Conservation (phyloP, 2,113 vertebrate genomes). For the Lutjanus erythropterus region DNA sequence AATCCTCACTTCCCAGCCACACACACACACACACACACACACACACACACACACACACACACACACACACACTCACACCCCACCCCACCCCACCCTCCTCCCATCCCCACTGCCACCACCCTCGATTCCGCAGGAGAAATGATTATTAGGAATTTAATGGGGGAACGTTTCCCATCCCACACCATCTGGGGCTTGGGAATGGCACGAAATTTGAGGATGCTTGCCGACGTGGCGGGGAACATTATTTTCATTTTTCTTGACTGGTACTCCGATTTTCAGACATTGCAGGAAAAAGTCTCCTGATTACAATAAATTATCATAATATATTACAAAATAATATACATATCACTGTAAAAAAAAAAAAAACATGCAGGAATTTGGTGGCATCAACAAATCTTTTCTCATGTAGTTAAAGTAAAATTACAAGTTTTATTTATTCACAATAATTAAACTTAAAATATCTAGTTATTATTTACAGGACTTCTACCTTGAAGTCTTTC, state of each 20-base stretch:
- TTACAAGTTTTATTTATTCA: no score
- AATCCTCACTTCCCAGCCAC: constrained; percentile 82
- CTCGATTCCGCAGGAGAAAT: constrained; percentile 95
- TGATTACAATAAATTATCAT: constrained; percentile 64
- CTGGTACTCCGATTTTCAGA: constrained; percentile 69
- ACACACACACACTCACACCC: constrained; percentile 60
- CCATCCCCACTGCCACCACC: constrained; percentile 85
- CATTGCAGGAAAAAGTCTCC: constrained; percentile 40
- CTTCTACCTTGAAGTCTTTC: no score
- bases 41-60: no score
- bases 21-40: constrained; percentile 79
- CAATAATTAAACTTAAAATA: no score
- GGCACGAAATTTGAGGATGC: constrained; percentile 92
- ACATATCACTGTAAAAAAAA: no score
- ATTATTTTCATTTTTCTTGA: constrained; percentile 79
- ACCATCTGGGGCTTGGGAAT: constrained; percentile 98
- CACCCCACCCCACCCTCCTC: constrained; percentile 74
- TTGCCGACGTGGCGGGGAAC: constrained; percentile 86
- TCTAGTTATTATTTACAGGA: no score
- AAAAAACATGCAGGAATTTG: no score
- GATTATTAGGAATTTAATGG: constrained; percentile 99
- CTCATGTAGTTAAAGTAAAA: no score
- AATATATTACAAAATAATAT: constrained; percentile 47
- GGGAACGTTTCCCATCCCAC: constrained; percentile 95
- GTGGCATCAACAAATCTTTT: no score